Conservation (phyloP, 2,113 vertebrate species). For the Tetrax tetrax region DNA sequence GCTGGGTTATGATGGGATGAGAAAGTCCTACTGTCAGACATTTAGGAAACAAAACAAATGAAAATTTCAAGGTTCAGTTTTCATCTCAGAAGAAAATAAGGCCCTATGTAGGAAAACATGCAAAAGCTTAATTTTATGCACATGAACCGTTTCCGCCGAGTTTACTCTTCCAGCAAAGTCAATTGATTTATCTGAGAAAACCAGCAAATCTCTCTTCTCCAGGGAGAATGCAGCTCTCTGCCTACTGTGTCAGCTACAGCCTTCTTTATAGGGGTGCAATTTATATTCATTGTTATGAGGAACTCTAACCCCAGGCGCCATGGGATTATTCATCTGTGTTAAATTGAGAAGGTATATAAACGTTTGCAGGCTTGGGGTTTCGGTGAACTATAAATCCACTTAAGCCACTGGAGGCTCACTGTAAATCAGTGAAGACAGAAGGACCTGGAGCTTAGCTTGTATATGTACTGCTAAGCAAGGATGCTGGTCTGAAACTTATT, state of each 20-base stretch:
- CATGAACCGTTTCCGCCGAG: neutral
- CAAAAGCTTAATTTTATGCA: neutral
- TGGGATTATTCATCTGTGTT: neutral
- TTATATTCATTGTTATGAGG: neutral
- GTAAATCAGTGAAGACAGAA: conserved; percentile 2
- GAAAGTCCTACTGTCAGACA: neutral
- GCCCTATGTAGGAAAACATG: neutral
- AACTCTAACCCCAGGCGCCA: neutral
- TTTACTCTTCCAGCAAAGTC: neutral
- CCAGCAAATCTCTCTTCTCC: neutral
- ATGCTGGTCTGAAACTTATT: neutral
- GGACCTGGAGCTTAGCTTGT: neutral
- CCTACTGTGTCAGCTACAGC: neutral
- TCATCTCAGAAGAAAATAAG: neutral
- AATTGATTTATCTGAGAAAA: conserved; percentile 42
- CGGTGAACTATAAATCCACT: conserved; percentile 13
- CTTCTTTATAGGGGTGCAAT: neutral
- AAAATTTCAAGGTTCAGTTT: neutral
- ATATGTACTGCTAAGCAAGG: neutral
- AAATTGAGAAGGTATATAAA: conserved; percentile 3
- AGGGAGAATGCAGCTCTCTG: neutral
- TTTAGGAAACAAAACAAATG: neutral
- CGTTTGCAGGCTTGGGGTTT: conserved; percentile 32
- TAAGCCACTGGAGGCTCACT: conserved; percentile 25
- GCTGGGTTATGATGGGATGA: neutral